phyloP scores from a whole-genome alignment of 2,888 invertebrate species.

The Falcaria lacertinaria region DNA sequence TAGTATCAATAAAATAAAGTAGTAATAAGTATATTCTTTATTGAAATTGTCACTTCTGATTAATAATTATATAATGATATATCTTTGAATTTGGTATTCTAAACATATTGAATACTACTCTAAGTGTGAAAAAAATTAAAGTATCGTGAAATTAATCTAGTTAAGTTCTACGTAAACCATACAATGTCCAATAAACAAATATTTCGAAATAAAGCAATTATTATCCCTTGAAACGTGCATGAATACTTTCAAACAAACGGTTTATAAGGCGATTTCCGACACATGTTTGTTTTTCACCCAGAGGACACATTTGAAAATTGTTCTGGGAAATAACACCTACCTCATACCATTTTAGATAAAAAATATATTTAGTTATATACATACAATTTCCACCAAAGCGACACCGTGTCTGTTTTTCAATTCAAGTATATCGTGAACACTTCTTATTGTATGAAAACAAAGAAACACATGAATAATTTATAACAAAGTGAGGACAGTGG shows the following conservation, averaged over 20 bases:
- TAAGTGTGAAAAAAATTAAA: too few species aligned
- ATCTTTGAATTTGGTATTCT: too few species aligned
- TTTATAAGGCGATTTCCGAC: constrained; percentile 19
- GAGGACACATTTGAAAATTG: constrained; percentile 9
- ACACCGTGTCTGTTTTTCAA: not conserved
- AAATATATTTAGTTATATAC: constrained; percentile 14
- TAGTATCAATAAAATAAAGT: too few species aligned
- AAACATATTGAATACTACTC: too few species aligned
- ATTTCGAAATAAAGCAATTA: not conserved
- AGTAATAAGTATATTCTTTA: too few species aligned
- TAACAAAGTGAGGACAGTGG: constrained; percentile 20
- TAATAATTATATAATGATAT: too few species aligned
- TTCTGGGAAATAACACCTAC: constrained; percentile 13
- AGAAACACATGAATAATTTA: constrained; percentile 16
- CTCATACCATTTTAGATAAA: too few species aligned
- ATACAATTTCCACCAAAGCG: constrained; percentile 10
- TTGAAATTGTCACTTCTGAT: too few species aligned
- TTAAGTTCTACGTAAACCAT: too few species aligned
- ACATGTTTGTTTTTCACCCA: constrained; percentile 14
- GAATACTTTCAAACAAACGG: constrained; percentile 14
- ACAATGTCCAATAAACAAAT: too few species aligned
- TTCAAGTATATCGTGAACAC: not conserved
- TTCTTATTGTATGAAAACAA: not conserved
- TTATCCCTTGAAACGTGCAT: not conserved
- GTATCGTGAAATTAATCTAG: too few species aligned